Evolutionary conservation across 2,797 vertebrate species (phyloP).

Genomic region (Alfaro cultratus): DNA sequence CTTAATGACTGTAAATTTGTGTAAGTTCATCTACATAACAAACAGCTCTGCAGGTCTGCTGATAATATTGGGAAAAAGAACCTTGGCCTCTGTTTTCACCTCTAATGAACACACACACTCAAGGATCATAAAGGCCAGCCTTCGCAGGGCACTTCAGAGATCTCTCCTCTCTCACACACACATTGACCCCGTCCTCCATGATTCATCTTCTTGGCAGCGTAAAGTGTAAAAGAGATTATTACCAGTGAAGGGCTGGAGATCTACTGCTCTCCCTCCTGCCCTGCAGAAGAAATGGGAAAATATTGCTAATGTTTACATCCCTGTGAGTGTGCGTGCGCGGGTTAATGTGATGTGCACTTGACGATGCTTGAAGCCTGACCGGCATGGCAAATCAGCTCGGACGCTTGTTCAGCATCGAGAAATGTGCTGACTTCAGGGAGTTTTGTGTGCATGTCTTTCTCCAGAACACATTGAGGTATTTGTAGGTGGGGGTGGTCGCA

Average conservation of each 20-base stretch:
- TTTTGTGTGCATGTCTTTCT: slow-evolving; percentile 45
- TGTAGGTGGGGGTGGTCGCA: slow-evolving; percentile 5
- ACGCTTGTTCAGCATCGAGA: slow-evolving; percentile 50
- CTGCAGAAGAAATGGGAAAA: slow-evolving; percentile 72
- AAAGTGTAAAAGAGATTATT: slow-evolving; percentile 76
- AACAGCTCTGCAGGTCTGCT: slow-evolving; percentile 1
- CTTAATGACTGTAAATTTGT: not conserved
- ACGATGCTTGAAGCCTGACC: slow-evolving; percentile 62
- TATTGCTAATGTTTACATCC: slow-evolving; percentile 76
- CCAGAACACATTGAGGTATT: slow-evolving; percentile 23
- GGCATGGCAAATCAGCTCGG: slow-evolving; percentile 63
- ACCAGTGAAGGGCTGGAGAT: slow-evolving; percentile 71
- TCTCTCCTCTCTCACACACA: slow-evolving; percentile 34
- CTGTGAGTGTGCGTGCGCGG: slow-evolving; percentile 30
- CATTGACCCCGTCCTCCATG: slow-evolving; percentile 48
- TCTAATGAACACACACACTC: slow-evolving; percentile 16
- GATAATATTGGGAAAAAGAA: slow-evolving; percentile 21
- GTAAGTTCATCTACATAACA: not conserved
- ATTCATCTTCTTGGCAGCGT: slow-evolving; percentile 66
- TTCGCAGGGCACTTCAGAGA: slow-evolving; percentile 34
- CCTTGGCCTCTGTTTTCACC: slow-evolving; percentile 38
- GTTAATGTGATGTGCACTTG: slow-evolving; percentile 50
- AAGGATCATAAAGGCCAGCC: slow-evolving; percentile 40
- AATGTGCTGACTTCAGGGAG: slow-evolving; percentile 66
- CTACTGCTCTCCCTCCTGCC: slow-evolving; percentile 56